A percentile compares a stretch with the other conserved stretches of the same genome.
phyloP scores from a whole-genome alignment of 2,888 invertebrate species.

The Cheilosia impressa region DNA sequence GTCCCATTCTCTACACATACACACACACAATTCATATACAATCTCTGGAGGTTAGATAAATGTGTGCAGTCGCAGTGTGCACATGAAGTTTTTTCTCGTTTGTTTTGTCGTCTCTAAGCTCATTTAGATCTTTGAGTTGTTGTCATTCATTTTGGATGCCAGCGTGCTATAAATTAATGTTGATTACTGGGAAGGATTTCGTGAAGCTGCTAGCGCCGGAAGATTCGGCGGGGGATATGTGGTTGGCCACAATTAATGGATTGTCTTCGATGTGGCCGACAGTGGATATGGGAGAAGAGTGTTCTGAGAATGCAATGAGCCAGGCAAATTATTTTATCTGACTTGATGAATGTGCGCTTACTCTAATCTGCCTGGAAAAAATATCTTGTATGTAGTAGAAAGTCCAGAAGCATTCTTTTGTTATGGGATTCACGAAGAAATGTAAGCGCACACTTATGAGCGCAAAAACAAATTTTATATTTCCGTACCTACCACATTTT shows the following conservation, averaged over 20 bases:
- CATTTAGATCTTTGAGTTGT: conserved; percentile 66
- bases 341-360: too few species aligned
- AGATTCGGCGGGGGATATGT: conserved; percentile 4
- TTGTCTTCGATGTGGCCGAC: neutral
- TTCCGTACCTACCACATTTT: too few species aligned
- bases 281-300: too few species aligned
- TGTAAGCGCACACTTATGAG: too few species aligned
- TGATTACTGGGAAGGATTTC: conserved; percentile 60
- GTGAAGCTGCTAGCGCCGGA: conserved; percentile 8
- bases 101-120: conserved; percentile 31
- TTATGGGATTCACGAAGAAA: too few species aligned
- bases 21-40: neutral
- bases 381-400: too few species aligned
- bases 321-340: too few species aligned
- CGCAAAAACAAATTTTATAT: too few species aligned
- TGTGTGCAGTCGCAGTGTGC: neutral
- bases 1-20: conserved; percentile 6
- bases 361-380: too few species aligned
- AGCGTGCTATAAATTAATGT: conserved; percentile 55
- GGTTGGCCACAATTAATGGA: conserved; percentile 41
- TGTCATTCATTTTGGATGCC: conserved; percentile 68
- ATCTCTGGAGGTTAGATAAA: conserved; percentile 24
- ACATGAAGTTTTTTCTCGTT: conserved; percentile 20
- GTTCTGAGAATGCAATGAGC: too few species aligned
- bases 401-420: too few species aligned